Evolutionary conservation across 1,140 invertebrate species (phyloP).

Genomic region (Paracyclopina nana): DNA sequence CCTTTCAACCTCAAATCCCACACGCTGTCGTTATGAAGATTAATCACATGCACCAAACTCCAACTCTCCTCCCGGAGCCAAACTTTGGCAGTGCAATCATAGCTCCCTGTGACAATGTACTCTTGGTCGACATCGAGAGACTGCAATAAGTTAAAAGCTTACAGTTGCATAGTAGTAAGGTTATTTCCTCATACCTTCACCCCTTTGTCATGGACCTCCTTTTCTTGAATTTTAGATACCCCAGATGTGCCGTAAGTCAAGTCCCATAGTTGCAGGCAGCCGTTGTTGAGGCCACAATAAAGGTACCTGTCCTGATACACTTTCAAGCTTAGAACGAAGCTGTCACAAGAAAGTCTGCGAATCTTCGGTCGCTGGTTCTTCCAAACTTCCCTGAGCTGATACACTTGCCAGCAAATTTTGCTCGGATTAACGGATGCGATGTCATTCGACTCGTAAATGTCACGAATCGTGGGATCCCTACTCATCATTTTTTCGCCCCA

Average conservation of each 20-base stretch:
- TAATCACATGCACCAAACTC: not conserved
- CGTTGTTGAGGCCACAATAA: not conserved
- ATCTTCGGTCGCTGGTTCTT: not conserved
- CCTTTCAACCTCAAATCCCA: slow-evolving; percentile 1
- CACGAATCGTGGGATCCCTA: not conserved
- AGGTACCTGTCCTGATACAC: not conserved
- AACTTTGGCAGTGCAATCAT: slow-evolving; percentile 8
- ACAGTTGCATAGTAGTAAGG: no score
- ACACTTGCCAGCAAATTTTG: slow-evolving; percentile 8
- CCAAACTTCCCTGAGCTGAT: slow-evolving; percentile 9
- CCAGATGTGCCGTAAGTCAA: no score
- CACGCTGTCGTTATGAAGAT: not conserved
- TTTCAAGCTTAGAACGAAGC: not conserved
- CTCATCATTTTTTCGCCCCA: not conserved
- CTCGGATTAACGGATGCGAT: no score
- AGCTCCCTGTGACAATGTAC: slow-evolving; percentile 9
- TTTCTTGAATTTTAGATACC: not conserved
- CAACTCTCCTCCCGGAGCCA: not conserved
- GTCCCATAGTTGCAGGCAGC: slow-evolving; percentile 5
- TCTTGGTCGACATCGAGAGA: slow-evolving; percentile 4
- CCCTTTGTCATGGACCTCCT: slow-evolving; percentile 11
- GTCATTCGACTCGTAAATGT: slow-evolving; percentile 6
- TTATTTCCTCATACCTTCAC: no score
- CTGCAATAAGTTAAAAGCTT: no score
- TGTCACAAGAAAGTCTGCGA: not conserved